These are phyloP conservation scores for Daboia siamensis DNA, from an alignment of 2,113 vertebrate species.

Conservation along the genomic window DNA sequence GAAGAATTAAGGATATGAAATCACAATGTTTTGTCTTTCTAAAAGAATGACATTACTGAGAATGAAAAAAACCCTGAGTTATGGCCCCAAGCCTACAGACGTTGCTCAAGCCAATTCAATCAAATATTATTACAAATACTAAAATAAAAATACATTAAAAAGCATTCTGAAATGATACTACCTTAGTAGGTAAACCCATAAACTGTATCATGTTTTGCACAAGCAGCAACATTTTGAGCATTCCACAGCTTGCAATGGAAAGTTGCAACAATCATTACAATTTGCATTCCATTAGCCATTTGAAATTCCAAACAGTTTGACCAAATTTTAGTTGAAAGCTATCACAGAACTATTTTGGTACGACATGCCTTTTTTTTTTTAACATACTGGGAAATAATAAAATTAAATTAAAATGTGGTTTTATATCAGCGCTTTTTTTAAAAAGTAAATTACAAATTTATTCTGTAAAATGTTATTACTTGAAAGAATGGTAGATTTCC, in stretches of 20 bases:
- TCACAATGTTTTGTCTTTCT: not conserved
- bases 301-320: conserved; percentile 23
- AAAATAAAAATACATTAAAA: conserved; percentile 8
- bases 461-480: not conserved
- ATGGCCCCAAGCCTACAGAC: not conserved
- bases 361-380: conserved; percentile 21
- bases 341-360: conserved; percentile 23
- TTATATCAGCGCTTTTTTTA: conserved; percentile 58
- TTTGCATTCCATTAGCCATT: conserved; percentile 22
- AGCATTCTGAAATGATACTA: conserved; percentile 5
- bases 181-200: conserved; percentile 1
- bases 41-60: not conserved
- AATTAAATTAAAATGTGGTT: conserved; percentile 50
- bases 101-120: not conserved
- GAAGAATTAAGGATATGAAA: not conserved
- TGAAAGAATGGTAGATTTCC: not conserved
- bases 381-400: conserved; percentile 5
- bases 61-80: not conserved
- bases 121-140: not conserved
- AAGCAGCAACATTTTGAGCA: conserved; percentile 34
- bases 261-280: conserved; percentile 24
- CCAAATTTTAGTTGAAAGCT: not conserved
- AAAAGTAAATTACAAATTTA: conserved; percentile 10
- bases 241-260: conserved; percentile 36
- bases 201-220: conserved; percentile 18